Percentiles rank a stretch among this genome's conserved stretches.
Conservation (phyloP, 2,888 invertebrate genomes). For the Mimachlamys varia region DNA sequence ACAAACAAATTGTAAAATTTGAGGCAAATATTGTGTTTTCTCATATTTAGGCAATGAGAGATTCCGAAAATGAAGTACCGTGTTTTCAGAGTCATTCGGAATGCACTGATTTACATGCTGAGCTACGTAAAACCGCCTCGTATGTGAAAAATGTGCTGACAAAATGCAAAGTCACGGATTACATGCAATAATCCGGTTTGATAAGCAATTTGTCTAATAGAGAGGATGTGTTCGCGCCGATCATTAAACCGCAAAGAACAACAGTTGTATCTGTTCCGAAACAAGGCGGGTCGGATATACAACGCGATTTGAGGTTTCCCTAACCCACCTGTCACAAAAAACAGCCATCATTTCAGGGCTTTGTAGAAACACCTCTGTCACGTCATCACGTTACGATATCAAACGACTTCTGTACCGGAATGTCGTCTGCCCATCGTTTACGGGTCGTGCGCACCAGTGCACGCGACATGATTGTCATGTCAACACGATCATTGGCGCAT, state of each 20-base stretch:
- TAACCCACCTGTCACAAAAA: neutral
- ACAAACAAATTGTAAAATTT: neutral
- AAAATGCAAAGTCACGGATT: neutral
- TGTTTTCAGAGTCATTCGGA: neutral
- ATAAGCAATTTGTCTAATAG: constrained; percentile 23
- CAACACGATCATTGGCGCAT: constrained; percentile 14
- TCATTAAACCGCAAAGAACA: constrained; percentile 19
- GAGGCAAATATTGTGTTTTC: neutral
- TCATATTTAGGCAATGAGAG: too few relatives aligned
- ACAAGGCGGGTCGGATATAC: constrained; percentile 36
- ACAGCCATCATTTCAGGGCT: neutral
- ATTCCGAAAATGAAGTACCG: too few relatives aligned
- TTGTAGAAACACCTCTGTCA: neutral
- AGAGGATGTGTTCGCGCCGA: constrained; percentile 33
- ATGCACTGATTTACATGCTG: neutral
- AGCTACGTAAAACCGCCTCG: neutral
- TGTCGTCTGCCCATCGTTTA: constrained; percentile 7
- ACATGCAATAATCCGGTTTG: constrained; percentile 28
- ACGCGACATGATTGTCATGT: constrained; percentile 22
- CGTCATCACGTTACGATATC: neutral
- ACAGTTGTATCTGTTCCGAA: constrained; percentile 3
- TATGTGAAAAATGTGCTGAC: neutral
- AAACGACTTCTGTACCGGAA: neutral
- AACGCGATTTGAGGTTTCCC: neutral
- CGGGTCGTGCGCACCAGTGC: constrained; percentile 29